Evolutionary conservation across 1,140 invertebrate species (phyloP).

Genomic region (Camponotus floridanus): DNA sequence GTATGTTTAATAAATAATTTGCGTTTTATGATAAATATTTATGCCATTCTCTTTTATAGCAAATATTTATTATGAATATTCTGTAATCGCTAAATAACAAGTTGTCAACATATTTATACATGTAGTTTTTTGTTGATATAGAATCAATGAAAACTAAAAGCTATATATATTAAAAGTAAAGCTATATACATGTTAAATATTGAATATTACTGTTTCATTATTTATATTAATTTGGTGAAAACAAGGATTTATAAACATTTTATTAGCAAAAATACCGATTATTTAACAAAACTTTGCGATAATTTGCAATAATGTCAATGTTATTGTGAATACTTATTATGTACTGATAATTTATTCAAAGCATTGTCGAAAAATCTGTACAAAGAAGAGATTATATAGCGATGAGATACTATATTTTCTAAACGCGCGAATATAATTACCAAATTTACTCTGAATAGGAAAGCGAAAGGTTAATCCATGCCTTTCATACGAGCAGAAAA

Average conservation of each 20-base stretch:
- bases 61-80: background rate
- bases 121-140: too few relatives aligned
- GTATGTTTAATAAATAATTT: background rate
- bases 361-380: background rate
- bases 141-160: background rate
- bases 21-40: constrained; percentile 1
- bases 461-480: background rate
- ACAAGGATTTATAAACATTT: background rate
- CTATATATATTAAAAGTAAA: background rate
- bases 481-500: background rate
- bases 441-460: background rate
- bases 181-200: background rate
- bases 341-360: constrained; percentile 7
- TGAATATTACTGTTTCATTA: background rate
- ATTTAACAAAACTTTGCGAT: background rate
- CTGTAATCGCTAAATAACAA: background rate
- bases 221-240: background rate
- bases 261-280: background rate
- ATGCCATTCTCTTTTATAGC: background rate
- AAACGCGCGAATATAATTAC: background rate
- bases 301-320: background rate
- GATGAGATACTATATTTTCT: background rate
- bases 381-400: background rate
- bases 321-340: background rate
- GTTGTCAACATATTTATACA: background rate